A percentile compares a stretch with the other conserved stretches of the same genome.
These are phyloP conservation scores for Florisuga fusca DNA, from an alignment of 2,797 vertebrate genomes.

Conservation along the genomic window DNA sequence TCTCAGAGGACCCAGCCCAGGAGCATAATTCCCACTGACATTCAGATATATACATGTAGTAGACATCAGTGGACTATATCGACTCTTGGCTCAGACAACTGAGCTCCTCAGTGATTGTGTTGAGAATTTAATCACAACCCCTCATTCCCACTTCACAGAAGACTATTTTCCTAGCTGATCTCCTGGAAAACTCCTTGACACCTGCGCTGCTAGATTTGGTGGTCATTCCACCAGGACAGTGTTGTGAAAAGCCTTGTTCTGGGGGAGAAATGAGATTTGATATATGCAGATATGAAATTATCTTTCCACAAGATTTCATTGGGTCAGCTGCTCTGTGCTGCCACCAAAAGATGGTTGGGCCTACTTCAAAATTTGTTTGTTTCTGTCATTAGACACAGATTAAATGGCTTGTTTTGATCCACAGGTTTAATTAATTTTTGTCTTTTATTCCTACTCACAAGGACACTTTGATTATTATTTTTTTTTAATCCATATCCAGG, in stretches of 20 bases:
- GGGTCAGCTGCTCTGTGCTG: neutral
- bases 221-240: neutral
- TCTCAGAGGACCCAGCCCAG: neutral
- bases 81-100: neutral
- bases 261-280: neutral
- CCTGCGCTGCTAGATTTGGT: neutral
- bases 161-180: neutral
- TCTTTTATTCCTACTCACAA: neutral
- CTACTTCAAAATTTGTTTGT: neutral
- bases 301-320: neutral
- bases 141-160: neutral
- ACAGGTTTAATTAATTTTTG: neutral
- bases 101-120: fast-evolving
- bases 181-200: neutral
- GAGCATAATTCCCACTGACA: neutral
- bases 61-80: neutral
- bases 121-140: neutral
- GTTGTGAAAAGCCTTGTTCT: neutral
- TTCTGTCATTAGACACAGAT: neutral
- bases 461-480: neutral
- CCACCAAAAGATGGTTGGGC: neutral
- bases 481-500: neutral
- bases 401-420: neutral
- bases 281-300: neutral
- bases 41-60: neutral